Percentiles rank a stretch among this genome's conserved stretches.
Conservation (phyloP, 53 echinoderm and acorn worm species). For the Apostichopus leukothele region DNA sequence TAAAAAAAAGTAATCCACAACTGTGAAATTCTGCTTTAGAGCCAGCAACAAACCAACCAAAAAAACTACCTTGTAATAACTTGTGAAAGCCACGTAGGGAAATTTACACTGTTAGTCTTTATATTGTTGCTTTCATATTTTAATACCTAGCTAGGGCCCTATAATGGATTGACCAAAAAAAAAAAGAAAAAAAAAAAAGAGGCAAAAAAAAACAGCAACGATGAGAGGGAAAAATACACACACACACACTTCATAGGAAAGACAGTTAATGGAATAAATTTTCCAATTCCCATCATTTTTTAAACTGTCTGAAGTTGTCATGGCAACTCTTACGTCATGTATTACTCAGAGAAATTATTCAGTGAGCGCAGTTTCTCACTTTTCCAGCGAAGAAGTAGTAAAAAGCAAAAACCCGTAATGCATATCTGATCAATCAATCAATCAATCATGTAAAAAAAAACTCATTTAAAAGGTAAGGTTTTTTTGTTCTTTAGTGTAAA, state of each 20-base stretch:
- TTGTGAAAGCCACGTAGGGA: neutral
- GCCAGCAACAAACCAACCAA: too few species aligned
- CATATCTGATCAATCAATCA: conserved; percentile 42
- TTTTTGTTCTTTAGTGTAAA: neutral
- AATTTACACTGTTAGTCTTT: neutral
- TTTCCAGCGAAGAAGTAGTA: neutral
- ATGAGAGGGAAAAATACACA: neutral
- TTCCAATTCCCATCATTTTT: conserved; percentile 26
- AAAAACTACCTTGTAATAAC: too few species aligned
- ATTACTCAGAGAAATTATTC: conserved; percentile 44
- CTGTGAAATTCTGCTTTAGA: too few species aligned
- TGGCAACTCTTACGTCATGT: conserved; percentile 43
- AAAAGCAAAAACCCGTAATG: conserved; percentile 22
- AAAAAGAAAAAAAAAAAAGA: neutral
- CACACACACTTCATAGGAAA: conserved; percentile 2
- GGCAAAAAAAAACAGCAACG: neutral
- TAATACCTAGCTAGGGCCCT: conserved; percentile 15
- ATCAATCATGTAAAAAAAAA: neutral
- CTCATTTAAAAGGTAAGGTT: neutral
- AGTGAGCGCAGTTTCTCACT: conserved; percentile 8
- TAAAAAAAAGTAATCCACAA: too few species aligned
- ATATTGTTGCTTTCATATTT: neutral
- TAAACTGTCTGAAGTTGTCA: conserved; percentile 33
- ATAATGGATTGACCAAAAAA: conserved; percentile 16
- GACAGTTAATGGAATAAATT: conserved; percentile 33